Base-by-base conservation (phyloP, 2,888 invertebrate species). In the Rotaria macrura region DNA sequence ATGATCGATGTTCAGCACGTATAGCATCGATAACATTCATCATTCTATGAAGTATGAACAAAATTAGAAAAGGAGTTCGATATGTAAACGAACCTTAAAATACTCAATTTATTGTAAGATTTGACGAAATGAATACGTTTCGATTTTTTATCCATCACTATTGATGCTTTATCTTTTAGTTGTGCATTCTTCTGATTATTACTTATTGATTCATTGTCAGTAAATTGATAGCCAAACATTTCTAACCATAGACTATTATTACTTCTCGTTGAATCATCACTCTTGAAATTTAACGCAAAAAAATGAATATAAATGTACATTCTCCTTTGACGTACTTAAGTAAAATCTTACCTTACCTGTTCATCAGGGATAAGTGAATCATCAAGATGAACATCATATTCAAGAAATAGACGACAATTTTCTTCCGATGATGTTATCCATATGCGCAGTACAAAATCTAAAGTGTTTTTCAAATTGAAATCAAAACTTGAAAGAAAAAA, bases 401-500 rank as follows among this genome's bases (percentile, higher is more conserved):
- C 79, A n/a, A 79, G 40, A 79, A 79, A 79, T 43, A 79, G n/a
- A 43, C 40, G 40, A n/a, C 43, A n/a, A 4, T 12, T 79, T 25
- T 79, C 17, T 14, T 5, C 5, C 25, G 79, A 20, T n/a, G n/a
- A n/a, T 79, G 43, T 79, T 43, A 79, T 43, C 79, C 79, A 79
- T n/a, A 79, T n/a, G n/a, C 79, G 79, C 43, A 79, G 43, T 12
- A 79, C 12, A 79, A 79, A 79, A 79, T 79, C 79, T 79, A 79
- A 65, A 65, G 12, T 65, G 29, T 34, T 2, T 23, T 23, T 49
- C 14, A 17, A 49, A 49, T 49, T 49, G 1, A 12, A 49, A 49
- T 49, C 49, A 49, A 49, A 12, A 49, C 47, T 47, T 47, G 47
- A n/a, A n/a, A n/a, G n/a, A n/a, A n/a, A n/a, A n/a, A n/a, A n/a